Conservation (phyloP, 2,113 vertebrate genomes). For the Eulacestoma nigropectus region DNA sequence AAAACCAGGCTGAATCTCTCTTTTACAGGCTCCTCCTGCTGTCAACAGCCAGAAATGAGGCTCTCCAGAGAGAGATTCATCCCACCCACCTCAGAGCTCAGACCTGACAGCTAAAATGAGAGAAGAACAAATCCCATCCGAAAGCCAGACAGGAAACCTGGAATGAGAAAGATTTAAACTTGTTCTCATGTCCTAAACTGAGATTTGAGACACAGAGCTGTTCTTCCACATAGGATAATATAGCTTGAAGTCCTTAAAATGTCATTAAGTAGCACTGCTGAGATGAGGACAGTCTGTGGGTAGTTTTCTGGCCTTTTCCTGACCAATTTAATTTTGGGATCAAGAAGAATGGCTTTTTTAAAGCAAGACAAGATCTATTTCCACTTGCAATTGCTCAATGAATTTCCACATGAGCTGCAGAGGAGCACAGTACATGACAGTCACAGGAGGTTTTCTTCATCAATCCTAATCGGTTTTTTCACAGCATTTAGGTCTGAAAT, state of each 20-base stretch:
- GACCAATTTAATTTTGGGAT: slow-evolving; percentile 16
- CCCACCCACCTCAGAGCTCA: slow-evolving; percentile 41
- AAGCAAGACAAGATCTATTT: slow-evolving; percentile 13
- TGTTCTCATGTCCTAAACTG: slow-evolving; percentile 33
- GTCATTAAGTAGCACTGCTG: slow-evolving; percentile 21
- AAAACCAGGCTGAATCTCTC: not conserved
- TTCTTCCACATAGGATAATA: slow-evolving; percentile 11
- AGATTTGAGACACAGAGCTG: slow-evolving; percentile 30
- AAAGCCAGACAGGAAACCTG: slow-evolving; percentile 42
- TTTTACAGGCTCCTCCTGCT: slow-evolving; percentile 17
- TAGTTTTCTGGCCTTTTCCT: not conserved
- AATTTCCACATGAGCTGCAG: not conserved
- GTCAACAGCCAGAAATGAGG: slow-evolving; percentile 31
- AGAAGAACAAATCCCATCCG: not conserved
- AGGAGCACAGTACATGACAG: not conserved
- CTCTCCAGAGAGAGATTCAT: slow-evolving; percentile 36
- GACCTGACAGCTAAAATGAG: slow-evolving; percentile 36
- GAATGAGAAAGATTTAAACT: not conserved
- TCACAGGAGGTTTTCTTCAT: not conserved
- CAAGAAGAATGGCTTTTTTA: slow-evolving; percentile 29
- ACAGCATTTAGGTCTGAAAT: not conserved
- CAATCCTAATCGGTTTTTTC: not conserved
- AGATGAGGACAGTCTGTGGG: slow-evolving; percentile 19
- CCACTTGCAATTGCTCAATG: not conserved
- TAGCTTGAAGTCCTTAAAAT: slow-evolving; percentile 39